phyloP scores from a whole-genome alignment of 2,797 vertebrate genomes.

The Helarctos malayanus region DNA sequence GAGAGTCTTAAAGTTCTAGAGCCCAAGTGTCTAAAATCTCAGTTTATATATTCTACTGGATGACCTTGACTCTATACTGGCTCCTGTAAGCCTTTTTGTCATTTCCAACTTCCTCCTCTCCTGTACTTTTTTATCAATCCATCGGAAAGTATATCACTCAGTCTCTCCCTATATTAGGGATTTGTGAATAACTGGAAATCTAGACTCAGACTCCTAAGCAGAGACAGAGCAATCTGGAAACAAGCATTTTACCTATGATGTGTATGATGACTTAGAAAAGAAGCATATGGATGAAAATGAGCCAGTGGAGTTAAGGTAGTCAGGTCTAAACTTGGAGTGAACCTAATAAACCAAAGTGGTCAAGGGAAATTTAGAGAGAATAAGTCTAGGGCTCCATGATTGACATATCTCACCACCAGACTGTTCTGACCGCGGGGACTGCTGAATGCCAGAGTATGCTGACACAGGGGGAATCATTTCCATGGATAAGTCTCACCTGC shows the following conservation, averaged over 20 bases:
- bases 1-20: constrained; percentile 42
- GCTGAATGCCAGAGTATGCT: background rate
- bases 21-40: background rate
- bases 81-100: background rate
- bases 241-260: background rate
- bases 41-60: background rate
- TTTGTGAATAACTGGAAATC: constrained; percentile 42
- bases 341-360: background rate
- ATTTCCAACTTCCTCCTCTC: constrained; percentile 1
- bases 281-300: background rate
- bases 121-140: background rate
- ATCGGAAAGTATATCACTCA: background rate
- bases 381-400: background rate
- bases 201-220: constrained; percentile 7
- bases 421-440: background rate
- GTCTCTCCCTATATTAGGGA: background rate
- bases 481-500: constrained; percentile 24
- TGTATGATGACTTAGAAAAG: background rate
- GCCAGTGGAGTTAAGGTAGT: background rate
- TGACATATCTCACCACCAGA: background rate
- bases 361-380: constrained; percentile 42
- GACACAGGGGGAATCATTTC: background rate
- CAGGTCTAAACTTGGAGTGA: background rate
- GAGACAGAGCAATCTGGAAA: background rate
- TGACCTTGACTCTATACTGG: background rate